Conservation (phyloP, 2,113 vertebrate genomes). For the Myotis davidii region DNA sequence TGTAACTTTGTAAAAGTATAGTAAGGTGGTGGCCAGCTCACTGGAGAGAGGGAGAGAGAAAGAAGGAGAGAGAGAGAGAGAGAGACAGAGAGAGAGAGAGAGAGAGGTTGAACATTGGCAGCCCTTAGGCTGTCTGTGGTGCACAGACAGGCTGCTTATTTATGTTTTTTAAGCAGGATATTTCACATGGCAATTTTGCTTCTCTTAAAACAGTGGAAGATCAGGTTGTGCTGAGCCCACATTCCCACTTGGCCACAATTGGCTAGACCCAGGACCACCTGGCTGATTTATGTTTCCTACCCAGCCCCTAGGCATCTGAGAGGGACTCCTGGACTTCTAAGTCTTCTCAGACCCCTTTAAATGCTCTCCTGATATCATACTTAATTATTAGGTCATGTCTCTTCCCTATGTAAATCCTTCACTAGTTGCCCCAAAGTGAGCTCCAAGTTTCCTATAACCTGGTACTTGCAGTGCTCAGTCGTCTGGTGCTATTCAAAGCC, state of each 20-base stretch:
- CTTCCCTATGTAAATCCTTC: background rate
- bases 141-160: background rate
- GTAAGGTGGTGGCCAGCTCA: background rate
- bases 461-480: background rate
- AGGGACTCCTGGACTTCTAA: background rate
- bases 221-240: background rate
- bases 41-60: rapidly evolving
- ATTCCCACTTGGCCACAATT: background rate
- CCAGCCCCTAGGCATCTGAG: background rate
- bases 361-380: background rate
- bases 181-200: background rate
- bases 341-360: background rate
- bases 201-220: background rate
- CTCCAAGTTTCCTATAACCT: background rate
- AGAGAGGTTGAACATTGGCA: background rate
- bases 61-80: background rate
- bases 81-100: background rate
- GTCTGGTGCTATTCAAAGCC: background rate
- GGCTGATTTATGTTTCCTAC: background rate
- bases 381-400: background rate
- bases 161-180: background rate
- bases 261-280: background rate
- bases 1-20: conserved; percentile 12
- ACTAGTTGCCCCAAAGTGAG: background rate
- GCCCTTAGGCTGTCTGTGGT: background rate